Conservation (phyloP, 2,797 vertebrate genomes). For the Sphenodon punctatus region DNA sequence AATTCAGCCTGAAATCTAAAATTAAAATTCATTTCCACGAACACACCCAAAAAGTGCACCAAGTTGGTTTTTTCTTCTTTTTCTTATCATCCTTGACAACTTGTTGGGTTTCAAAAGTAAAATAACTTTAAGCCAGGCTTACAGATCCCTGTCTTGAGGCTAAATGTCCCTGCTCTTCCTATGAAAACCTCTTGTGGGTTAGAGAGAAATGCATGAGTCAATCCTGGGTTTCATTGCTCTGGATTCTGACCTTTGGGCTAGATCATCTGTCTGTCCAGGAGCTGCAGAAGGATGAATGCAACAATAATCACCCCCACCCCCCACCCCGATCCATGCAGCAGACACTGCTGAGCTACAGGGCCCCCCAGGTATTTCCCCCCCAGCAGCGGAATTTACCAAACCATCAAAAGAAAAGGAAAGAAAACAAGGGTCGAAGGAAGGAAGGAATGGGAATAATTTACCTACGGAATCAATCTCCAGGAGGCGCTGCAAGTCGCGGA, state of each 20-base stretch:
- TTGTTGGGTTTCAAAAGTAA: too few relatives aligned
- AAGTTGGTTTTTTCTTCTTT: background rate
- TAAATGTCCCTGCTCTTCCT: background rate
- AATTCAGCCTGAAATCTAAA: background rate
- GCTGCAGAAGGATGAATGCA: too few relatives aligned
- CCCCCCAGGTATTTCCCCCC: too few relatives aligned
- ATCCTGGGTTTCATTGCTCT: conserved; percentile 40
- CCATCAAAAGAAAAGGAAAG: too few relatives aligned
- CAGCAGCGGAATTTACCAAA: too few relatives aligned
- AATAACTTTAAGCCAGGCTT: too few relatives aligned
- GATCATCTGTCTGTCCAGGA: background rate
- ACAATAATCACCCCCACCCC: too few relatives aligned
- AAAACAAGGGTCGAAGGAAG: too few relatives aligned
- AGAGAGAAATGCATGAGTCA: conserved; percentile 58
- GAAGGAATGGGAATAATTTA: conserved; percentile 91
- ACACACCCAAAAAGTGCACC: background rate
- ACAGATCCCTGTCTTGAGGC: background rate
- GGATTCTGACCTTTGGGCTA: conserved; percentile 62
- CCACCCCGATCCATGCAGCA: background rate
- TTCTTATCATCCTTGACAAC: too few relatives aligned
- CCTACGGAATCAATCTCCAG: conserved; percentile 98
- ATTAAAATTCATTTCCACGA: background rate
- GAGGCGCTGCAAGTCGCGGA: conserved; percentile 98
- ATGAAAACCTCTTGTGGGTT: background rate
- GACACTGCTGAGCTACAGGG: background rate